Base-by-base conservation (phyloP, 2,888 invertebrate species). In the Colostygia pectinataria region DNA sequence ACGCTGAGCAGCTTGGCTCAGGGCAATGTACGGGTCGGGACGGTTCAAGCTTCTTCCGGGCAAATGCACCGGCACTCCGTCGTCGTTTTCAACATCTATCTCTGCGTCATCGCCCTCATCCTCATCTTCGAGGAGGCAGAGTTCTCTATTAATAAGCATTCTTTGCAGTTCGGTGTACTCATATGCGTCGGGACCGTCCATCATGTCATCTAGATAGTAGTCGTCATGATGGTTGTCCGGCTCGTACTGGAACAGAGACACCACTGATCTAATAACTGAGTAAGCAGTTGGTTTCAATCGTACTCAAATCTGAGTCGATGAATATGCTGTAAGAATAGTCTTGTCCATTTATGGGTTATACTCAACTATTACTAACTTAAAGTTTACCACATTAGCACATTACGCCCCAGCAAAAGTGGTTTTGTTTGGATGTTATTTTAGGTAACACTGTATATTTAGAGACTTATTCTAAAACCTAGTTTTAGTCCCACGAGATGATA, bases 191-290 rank as follows among this genome's bases (percentile, higher is more conserved):
- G 23, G 31, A 7, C 12, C 25, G 6, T 32, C 15, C 9, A 10
- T 18, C 27, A 32, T 13, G 31, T 31, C 10, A 27, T 9, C 31
- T 8, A n/a, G n/a, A n/a, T n/a, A n/a, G n/a, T n/a, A n/a, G n/a
- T n/a, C n/a, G n/a, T 36, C 36, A 7, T 15, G 1, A 31, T 31
- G 31, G 29, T 14, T 24, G 29, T 36, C 47, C 7, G 36, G 36
- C 27, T 40, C 36, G 15, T 24, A 45, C 50, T 51, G 50, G 44
- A 51, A 51, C 34, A 51, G 44, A 51, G 50, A 45, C 44, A 44
- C 44, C 43, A 23, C 33, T 33, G 28, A 9, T 39, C 46, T 39
- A 37, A 28, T 39, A 15, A 15, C 31, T 33, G 25, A 18, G 32
- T 36, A 29, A 36, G n/a, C n/a, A n/a, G n/a, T 36, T 44, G 43